These are phyloP conservation scores for Nebria ingens DNA, from an alignment of 1,140 invertebrate genomes.

Conservation along the genomic window DNA sequence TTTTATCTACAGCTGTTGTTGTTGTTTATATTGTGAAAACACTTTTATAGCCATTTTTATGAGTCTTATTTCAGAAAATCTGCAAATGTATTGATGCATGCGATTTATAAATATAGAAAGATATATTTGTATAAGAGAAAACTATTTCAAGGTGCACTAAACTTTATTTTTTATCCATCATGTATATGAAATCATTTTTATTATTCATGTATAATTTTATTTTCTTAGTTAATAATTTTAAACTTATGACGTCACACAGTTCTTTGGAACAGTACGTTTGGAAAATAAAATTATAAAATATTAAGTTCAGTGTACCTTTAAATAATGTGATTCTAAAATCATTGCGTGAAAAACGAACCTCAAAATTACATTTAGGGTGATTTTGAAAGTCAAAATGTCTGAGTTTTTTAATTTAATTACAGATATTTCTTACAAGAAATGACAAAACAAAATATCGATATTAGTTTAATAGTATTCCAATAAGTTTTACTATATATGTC, in stretches of 20 bases:
- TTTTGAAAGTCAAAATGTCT: too few species aligned
- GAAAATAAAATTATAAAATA: not conserved
- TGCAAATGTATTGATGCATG: constrained; percentile 1
- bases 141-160: not conserved
- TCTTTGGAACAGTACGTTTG: not conserved
- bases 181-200: too few species aligned
- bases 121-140: constrained; percentile 3
- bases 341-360: too few species aligned
- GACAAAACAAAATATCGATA: constrained; percentile 1
- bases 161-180: too few species aligned
- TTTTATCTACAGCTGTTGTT: too few species aligned
- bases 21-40: not conserved
- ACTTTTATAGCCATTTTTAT: not conserved
- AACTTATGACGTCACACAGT: too few species aligned
- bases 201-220: too few species aligned
- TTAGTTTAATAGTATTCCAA: constrained; percentile 1
- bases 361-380: too few species aligned
- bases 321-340: too few species aligned
- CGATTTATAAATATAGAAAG: not conserved
- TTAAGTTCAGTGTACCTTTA: too few species aligned
- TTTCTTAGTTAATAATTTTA: too few species aligned
- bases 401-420: too few species aligned
- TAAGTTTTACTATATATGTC: constrained; percentile 1
- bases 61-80: not conserved
- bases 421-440: not conserved